Evolutionary conservation across 1,140 invertebrate species (phyloP).

Genomic region (Formica selysi): DNA sequence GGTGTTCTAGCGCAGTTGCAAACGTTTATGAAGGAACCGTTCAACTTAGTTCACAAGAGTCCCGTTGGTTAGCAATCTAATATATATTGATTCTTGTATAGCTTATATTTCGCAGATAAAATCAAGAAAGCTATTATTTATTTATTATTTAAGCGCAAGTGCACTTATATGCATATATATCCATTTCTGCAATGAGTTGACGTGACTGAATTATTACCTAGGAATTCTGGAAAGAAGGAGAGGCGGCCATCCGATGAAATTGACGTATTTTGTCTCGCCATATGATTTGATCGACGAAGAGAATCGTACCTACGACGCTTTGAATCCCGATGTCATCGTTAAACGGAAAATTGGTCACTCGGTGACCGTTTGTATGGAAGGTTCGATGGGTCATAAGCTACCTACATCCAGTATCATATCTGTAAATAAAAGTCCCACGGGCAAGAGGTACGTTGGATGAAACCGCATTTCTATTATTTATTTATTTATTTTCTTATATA

Average conservation of each 20-base stretch:
- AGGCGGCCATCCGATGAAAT: constrained; percentile 96
- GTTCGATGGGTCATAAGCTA: constrained; percentile 94
- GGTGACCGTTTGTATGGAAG: constrained; percentile 96
- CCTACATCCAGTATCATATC: constrained; percentile 94
- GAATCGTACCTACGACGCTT: constrained; percentile 90
- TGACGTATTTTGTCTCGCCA: constrained; percentile 98
- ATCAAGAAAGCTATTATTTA: not conserved
- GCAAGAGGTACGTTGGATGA: constrained; percentile 89
- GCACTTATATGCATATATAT: not conserved
- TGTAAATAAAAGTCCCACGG: constrained; percentile 90
- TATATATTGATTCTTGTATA: not conserved
- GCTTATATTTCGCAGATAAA: not conserved
- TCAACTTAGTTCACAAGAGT: constrained; percentile 95
- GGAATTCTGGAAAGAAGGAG: constrained; percentile 90
- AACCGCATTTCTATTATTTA: constrained; percentile 10
- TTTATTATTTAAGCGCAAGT: not conserved
- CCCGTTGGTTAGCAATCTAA: constrained; percentile 90
- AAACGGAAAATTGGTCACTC: constrained; percentile 93
- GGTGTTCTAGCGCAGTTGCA: constrained; percentile 93
- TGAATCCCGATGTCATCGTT: constrained; percentile 91
- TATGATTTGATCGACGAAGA: constrained; percentile 95
- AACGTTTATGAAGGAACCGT: constrained; percentile 93
- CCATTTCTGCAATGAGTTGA: not conserved
- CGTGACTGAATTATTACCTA: constrained; percentile 45
- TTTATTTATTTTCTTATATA: not conserved